A percentile compares a stretch with the other conserved stretches of the same genome.
Evolutionary conservation across 2,113 vertebrate species (phyloP).

Genomic region (Anarrhichthys ocellatus): DNA sequence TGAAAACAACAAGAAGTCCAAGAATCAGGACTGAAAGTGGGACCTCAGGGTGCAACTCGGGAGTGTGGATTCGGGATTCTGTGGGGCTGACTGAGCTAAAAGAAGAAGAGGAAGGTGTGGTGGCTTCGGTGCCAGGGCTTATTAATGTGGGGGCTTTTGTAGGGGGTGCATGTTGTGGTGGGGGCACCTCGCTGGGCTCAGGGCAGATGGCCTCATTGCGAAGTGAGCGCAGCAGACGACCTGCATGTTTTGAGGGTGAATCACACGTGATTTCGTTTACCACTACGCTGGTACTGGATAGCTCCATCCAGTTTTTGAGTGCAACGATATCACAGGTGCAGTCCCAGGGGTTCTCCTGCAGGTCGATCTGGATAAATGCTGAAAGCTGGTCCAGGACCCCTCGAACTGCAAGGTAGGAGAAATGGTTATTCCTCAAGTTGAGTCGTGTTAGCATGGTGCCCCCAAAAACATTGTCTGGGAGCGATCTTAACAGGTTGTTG

Average conservation of each 20-base stretch:
- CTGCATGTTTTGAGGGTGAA: constrained; percentile 92
- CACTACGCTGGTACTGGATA: constrained; percentile 91
- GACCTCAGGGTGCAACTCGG: constrained; percentile 92
- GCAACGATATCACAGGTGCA: constrained; percentile 95
- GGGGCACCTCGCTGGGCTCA: constrained; percentile 83
- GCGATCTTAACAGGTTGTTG: constrained; percentile 93
- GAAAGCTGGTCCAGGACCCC: constrained; percentile 98
- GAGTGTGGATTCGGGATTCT: constrained; percentile 81
- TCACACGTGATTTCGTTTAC: constrained; percentile 97
- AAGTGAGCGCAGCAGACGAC: constrained; percentile 92
- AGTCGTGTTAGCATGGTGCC: constrained; percentile 95
- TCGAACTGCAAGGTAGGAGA: constrained; percentile 91
- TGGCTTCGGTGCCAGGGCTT: constrained; percentile 85
- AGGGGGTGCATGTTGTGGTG: constrained; percentile 73
- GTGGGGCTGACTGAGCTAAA: constrained; percentile 82
- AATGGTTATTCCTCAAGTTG: constrained; percentile 97
- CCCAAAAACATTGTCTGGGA: constrained; percentile 92
- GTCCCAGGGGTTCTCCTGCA: constrained; percentile 99
- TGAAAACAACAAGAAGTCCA: constrained; percentile 96
- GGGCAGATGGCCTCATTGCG: constrained; percentile 95
- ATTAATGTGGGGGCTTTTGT: constrained; percentile 84
- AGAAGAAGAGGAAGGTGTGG: constrained; percentile 51
- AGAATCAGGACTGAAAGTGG: constrained; percentile 96
- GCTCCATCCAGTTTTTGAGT: constrained; percentile 97
- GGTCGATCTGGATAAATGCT: constrained; percentile 97